Evolutionary conservation across 2,797 vertebrate species (phyloP).

Genomic region (Leptoclinus maculatus): DNA sequence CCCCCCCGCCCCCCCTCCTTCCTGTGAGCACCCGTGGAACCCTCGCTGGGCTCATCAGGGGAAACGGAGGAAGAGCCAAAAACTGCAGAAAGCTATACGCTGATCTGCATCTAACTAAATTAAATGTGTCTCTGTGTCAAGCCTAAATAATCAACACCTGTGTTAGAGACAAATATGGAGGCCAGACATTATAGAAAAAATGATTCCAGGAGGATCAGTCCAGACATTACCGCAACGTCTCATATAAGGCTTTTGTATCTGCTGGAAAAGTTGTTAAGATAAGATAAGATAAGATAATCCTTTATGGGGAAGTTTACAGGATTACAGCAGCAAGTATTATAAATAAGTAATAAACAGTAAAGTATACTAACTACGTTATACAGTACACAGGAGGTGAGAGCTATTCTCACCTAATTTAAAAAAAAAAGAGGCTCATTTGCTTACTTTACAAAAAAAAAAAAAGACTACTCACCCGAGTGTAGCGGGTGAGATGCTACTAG

Average conservation of each 20-base stretch:
- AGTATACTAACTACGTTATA: neutral
- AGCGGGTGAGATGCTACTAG: conserved; percentile 11
- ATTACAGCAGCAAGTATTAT: no score
- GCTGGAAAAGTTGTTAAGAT: neutral
- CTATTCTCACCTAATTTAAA: neutral
- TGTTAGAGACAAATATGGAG: neutral
- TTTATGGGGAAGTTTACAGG: no score
- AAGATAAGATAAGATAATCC: no score
- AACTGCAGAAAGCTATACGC: conserved; percentile 32
- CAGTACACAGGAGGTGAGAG: neutral
- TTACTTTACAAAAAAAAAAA: neutral
- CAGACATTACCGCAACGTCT: neutral
- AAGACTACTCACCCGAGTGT: neutral
- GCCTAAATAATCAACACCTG: conserved; percentile 5
- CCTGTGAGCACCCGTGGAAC: conserved; percentile 58
- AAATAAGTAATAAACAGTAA: no score
- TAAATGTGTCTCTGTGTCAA: neutral
- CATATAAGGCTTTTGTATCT: neutral
- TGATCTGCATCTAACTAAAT: conserved; percentile 14
- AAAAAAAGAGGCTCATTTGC: neutral
- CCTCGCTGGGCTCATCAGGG: conserved; percentile 62
- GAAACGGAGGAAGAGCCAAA: conserved; percentile 40
- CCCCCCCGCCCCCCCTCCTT: conserved; percentile 48
- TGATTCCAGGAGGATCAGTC: neutral
- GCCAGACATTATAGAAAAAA: neutral